Conservation (phyloP, 2,113 vertebrate species). For the Labeo rohita region DNA sequence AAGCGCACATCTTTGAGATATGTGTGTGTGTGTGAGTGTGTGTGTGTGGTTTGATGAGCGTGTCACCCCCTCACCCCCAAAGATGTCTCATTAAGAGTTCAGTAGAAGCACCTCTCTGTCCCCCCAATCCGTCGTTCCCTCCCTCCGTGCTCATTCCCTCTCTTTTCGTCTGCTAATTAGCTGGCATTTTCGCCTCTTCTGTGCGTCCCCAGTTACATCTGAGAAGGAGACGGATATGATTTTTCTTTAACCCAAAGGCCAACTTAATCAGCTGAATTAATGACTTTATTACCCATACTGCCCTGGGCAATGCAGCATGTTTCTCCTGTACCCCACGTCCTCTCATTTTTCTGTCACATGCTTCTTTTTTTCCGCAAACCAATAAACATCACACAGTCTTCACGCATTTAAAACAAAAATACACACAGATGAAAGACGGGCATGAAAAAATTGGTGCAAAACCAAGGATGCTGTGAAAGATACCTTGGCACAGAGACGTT, state of each 20-base stretch:
- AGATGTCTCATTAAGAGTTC: constrained; percentile 82
- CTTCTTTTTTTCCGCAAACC: constrained; percentile 25
- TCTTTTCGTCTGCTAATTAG: constrained; percentile 80
- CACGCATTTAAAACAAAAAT: constrained; percentile 63
- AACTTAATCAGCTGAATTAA: constrained; percentile 86
- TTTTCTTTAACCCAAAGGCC: constrained; percentile 85
- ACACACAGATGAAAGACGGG: constrained; percentile 25
- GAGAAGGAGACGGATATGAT: constrained; percentile 82
- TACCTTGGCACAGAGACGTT: neutral
- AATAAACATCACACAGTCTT: constrained; percentile 56
- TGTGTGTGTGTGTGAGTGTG: neutral
- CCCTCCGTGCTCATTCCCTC: constrained; percentile 61
- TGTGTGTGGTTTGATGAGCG: constrained; percentile 73
- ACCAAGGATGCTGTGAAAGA: too few species aligned
- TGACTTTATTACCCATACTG: constrained; percentile 81
- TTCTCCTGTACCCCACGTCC: constrained; percentile 63
- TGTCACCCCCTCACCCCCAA: constrained; percentile 77
- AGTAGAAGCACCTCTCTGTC: constrained; percentile 71
- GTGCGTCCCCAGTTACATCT: constrained; percentile 78
- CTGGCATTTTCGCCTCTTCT: constrained; percentile 71
- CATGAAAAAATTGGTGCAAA: constrained; percentile 35
- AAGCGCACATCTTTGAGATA: constrained; percentile 68
- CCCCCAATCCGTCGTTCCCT: constrained; percentile 59
- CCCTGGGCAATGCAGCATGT: constrained; percentile 71
- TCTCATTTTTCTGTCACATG: constrained; percentile 48